Evolutionary conservation across 23 tunicate species (phyloP), one percentile per base, ranked within the genome.

Genomic region (Trididemnum miniatum): DNA sequence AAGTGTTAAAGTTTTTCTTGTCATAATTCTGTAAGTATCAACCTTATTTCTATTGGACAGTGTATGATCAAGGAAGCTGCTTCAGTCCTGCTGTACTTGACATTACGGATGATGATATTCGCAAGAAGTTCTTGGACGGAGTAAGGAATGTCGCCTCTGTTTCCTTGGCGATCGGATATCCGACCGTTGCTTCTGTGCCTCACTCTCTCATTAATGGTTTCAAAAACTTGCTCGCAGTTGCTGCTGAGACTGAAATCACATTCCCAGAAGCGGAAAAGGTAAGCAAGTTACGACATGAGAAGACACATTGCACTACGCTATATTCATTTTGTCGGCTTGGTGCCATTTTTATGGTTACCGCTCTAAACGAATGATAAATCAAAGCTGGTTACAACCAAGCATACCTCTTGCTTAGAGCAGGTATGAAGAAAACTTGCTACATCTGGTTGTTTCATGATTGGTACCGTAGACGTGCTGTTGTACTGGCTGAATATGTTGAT

Each of bases 91-190:
- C 66, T 20, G 73, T 96, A 36, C 83, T 96, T 25, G 99, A 96
- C 89, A 96, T 96, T 84, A 96, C 99, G n/a, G 93, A 95, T 28
- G 99, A 96, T 49, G 99, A 96, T 78, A 87, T 96, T 35, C 94
- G 97, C 12, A 59, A 34, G 59, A 80, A 80, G 34, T 91, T 96
- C 82, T 57, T 84, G 81, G 87, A 81, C 2, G 97, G 94, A 22
- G 94, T 91, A 3, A 30, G 90, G 9, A 88, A 91, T 35, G 88
- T 96, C 22, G 99, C 99, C 31, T 49, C 94, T 0, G 97, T 96
- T 35, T 96, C 95, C 44, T 74, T 96, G 52, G 64, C 78, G 0
- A 96, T 96, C 40, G 99, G 99, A 12, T 96, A 96, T 83, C 99
- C 99, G 76, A 96, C 99, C 39, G 97, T 87, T 20, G 99, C 97